Evolutionary conservation across 2,113 vertebrate species (phyloP).

Genomic region (Hippocampus abdominalis): DNA sequence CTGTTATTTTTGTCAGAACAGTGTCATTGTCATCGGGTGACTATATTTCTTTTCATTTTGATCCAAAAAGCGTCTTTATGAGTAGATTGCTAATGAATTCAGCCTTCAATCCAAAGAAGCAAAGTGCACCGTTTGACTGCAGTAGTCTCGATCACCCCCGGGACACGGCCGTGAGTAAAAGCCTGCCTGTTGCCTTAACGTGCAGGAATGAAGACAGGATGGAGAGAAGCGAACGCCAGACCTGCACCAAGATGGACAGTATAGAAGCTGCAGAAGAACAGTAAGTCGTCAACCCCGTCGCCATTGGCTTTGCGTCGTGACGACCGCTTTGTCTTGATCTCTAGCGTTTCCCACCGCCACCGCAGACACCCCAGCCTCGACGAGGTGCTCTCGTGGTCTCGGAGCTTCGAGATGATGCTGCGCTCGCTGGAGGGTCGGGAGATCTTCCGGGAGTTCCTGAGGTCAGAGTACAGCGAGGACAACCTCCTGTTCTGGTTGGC

Average conservation of each 20-base stretch:
- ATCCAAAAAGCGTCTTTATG: not conserved
- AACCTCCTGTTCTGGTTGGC: constrained; percentile 98
- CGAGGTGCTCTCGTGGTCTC: constrained; percentile 92
- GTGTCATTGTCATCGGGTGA: not conserved
- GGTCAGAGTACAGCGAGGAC: constrained; percentile 97
- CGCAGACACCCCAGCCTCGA: constrained; percentile 82
- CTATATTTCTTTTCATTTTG: not conserved
- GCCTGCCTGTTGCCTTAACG: not conserved
- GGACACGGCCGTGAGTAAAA: not conserved
- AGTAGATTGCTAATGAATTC: too few relatives aligned
- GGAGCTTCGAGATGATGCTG: constrained; percentile 98
- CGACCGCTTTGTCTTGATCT: not conserved
- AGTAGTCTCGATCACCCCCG: not conserved
- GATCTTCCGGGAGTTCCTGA: constrained; percentile 91
- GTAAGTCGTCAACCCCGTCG: constrained; percentile 48
- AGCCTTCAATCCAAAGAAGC: too few relatives aligned
- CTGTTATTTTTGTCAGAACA: too few relatives aligned
- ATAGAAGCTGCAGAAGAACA: constrained; percentile 75
- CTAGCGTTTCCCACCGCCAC: not conserved
- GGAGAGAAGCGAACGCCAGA: constrained; percentile 68
- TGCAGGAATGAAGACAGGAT: constrained; percentile 73
- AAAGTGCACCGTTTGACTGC: too few relatives aligned
- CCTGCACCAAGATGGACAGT: constrained; percentile 77
- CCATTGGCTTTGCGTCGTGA: not conserved
- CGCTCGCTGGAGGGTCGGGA: constrained; percentile 86